Base-by-base conservation (phyloP, 2,113 vertebrate genomes). In the Podarcis cretensis region DNA sequence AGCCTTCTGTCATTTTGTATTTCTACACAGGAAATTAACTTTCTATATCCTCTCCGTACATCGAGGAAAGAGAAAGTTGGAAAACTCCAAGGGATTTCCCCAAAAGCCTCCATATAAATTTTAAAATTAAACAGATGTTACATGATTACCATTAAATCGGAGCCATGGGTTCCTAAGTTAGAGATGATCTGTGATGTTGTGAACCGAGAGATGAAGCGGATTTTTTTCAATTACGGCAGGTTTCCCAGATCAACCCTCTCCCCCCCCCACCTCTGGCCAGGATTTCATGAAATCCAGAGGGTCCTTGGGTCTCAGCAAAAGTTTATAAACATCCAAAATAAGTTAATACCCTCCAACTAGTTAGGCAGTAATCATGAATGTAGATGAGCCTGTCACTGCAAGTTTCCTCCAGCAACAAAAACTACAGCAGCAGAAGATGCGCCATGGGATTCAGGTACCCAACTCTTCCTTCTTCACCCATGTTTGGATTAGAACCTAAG, bases 111-210 rank as follows among this genome's bases (percentile, higher is more conserved):
- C 92, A 96, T 96, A 96, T 97, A 97, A 96, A 97, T 95, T 97
- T 97, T 97, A 97, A 98, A 97, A 97, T 98, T 97, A 97, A 98
- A 97, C 97, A 97, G 97, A 98, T 97, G 97, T 97, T 97, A 96
- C 95, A 94, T 97, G 96, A 97, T 97, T 96, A 94, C 96, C 94
- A 95, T 96, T 97, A 97, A 97, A 97, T 95, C 96, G 93, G 95
- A 97, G 96, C 94, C 94, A 90, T 94, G 96, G 95, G 94, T 96
- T 95, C 89, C 65, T 91, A 88, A 92, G 89, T 95, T 94, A 87
- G 96, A 97, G 97, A 96, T 89, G 92, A 95, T 95, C 96, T 92
- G 94, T 90, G 92, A 95, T 95, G 92, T 94, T 96, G 93, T 94
- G 91, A 96, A 94, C 94, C 83, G 94, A 93, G 91, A 96, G 90